Conservation (phyloP, 2,888 invertebrate species). For the Tipula unca region DNA sequence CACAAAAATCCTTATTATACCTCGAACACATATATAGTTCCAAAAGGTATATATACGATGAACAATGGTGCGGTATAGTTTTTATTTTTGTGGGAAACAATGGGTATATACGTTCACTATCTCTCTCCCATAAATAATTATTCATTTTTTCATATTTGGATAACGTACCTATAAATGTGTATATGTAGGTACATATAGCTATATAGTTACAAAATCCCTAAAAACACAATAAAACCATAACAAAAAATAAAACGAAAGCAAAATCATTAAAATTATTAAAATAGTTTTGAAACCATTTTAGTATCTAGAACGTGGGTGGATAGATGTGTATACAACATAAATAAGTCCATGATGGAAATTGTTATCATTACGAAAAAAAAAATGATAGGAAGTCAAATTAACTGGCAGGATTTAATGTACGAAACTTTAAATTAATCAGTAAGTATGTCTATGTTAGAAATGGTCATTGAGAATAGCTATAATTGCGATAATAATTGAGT, state of each 20-base stretch:
- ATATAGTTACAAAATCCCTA: not conserved
- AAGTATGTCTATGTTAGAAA: no score
- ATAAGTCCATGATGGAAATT: not conserved
- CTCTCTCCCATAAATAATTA: not conserved
- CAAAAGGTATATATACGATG: not conserved
- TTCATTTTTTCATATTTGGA: slow-evolving; percentile 3
- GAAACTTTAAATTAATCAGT: no score
- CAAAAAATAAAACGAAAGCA: not conserved
- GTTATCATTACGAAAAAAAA: not conserved
- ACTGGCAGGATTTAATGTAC: not conserved
- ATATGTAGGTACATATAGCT: not conserved
- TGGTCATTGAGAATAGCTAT: no score
- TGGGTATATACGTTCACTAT: not conserved
- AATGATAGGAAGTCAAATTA: not conserved
- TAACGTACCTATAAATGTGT: not conserved
- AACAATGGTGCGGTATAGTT: not conserved
- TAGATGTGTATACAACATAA: not conserved
- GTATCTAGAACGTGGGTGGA: not conserved
- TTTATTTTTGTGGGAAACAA: not conserved
- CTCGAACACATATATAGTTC: not conserved
- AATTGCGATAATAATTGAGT: no score
- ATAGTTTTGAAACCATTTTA: not conserved
- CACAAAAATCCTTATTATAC: not conserved
- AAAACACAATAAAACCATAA: not conserved
- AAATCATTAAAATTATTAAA: not conserved